Conservation (phyloP, 53 echinoderm and acorn worm genomes). For the Hippasteria phrygiana region DNA sequence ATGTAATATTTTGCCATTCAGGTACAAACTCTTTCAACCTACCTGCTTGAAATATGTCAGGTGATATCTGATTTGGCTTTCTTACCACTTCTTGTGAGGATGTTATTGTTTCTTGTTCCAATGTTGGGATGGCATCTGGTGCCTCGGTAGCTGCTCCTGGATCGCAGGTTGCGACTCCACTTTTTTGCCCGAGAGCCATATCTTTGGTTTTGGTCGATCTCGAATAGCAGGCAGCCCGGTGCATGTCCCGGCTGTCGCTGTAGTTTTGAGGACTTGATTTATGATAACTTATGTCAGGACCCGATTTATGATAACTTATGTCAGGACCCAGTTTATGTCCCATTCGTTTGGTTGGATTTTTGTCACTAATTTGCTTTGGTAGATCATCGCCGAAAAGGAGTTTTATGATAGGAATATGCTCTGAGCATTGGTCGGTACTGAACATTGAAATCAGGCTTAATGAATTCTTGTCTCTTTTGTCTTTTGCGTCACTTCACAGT, state of each 20-base stretch:
- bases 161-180: no score
- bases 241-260: neutral
- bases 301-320: no score
- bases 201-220: no score
- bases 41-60: conserved; percentile 1
- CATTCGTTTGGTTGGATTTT: neutral
- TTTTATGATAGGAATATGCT: no score
- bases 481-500: no score
- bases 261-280: neutral
- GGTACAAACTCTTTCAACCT: conserved; percentile 23
- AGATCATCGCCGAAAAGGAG: conserved; percentile 34
- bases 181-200: no score
- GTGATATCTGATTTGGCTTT: no score
- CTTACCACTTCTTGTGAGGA: neutral
- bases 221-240: neutral
- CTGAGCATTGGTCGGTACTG: no score
- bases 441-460: no score
- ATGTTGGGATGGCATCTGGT: neutral
- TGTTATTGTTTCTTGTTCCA: neutral
- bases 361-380: conserved; percentile 43
- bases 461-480: no score
- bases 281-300: no score
- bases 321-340: conserved; percentile 21
- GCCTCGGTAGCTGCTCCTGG: no score
- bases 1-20: conserved; percentile 18